These are phyloP conservation scores for Colossoma macropomum DNA, from an alignment of 2,113 vertebrate species.

Conservation along the genomic window DNA sequence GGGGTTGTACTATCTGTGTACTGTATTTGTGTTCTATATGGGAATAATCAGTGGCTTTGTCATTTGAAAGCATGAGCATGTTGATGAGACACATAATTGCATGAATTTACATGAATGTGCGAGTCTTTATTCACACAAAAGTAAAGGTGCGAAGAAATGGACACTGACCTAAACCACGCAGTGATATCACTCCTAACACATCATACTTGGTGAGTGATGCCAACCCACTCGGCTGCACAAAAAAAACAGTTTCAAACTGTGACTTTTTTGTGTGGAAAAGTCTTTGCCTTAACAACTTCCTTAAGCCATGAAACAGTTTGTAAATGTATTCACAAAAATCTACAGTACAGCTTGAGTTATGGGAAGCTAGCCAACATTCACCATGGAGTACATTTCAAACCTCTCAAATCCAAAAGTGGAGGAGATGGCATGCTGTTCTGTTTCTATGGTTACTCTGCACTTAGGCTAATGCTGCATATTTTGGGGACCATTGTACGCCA, in stretches of 20 bases:
- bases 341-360: neutral
- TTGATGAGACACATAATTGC: constrained; percentile 13
- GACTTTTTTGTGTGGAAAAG: neutral
- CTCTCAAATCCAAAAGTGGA: constrained; percentile 8
- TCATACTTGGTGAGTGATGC: constrained; percentile 7
- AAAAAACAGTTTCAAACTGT: neutral
- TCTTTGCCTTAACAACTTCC: neutral
- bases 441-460: constrained; percentile 65
- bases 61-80: neutral
- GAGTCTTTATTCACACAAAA: constrained; percentile 40
- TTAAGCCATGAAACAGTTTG: neutral
- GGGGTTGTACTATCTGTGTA: no score
- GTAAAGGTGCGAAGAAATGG: neutral
- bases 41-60: constrained; percentile 10
- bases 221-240: neutral
- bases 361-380: constrained; percentile 7
- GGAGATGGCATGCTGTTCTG: constrained; percentile 52
- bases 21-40: neutral
- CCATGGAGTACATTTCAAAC: constrained; percentile 5
- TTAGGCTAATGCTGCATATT: constrained; percentile 7
- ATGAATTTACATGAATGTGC: constrained; percentile 3
- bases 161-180: neutral
- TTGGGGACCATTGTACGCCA: neutral
- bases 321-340: neutral
- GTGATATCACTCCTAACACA: constrained; percentile 14